phyloP scores from a whole-genome alignment of 1,140 invertebrate genomes.

The Drosophila varians region DNA sequence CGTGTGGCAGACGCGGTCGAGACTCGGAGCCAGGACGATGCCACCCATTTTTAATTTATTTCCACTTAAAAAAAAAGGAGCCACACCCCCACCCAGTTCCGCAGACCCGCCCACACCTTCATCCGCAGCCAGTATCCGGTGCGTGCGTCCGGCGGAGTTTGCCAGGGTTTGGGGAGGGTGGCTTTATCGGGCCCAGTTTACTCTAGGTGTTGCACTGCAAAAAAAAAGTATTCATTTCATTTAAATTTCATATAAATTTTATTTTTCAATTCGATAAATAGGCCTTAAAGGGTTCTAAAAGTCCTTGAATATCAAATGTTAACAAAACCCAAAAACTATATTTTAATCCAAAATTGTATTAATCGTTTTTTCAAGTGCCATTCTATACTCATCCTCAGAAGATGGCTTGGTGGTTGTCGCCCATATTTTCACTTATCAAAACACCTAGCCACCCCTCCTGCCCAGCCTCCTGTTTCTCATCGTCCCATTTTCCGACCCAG shows the following conservation, averaged over 20 bases:
- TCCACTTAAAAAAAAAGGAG: constrained; percentile 73
- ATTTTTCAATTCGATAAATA: background rate
- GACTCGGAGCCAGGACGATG: constrained; percentile 36
- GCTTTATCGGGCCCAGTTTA: constrained; percentile 48
- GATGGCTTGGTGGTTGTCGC: constrained; percentile 28
- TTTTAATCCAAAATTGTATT: background rate
- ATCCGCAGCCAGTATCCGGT: constrained; percentile 71
- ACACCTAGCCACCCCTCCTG: constrained; percentile 2
- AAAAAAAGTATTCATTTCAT: background rate
- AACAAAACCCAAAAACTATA: too few relatives aligned
- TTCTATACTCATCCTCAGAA: constrained; percentile 58
- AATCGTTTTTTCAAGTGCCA: constrained; percentile 17
- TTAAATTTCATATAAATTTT: background rate
- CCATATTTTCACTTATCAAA: constrained; percentile 74
- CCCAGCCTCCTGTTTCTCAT: background rate
- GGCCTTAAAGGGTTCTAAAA: background rate
- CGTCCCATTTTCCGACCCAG: constrained; percentile 20
- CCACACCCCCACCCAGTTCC: constrained; percentile 6
- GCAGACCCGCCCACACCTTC: constrained; percentile 28
- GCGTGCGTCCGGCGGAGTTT: constrained; percentile 75
- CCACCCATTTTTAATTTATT: constrained; percentile 83
- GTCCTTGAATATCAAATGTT: too few relatives aligned
- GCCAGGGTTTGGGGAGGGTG: constrained; percentile 43
- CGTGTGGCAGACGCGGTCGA: constrained; percentile 63
- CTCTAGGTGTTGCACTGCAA: constrained; percentile 16